These are phyloP conservation scores for Etheostoma cragini DNA, from an alignment of 2,113 vertebrate genomes.

Conservation along the genomic window DNA sequence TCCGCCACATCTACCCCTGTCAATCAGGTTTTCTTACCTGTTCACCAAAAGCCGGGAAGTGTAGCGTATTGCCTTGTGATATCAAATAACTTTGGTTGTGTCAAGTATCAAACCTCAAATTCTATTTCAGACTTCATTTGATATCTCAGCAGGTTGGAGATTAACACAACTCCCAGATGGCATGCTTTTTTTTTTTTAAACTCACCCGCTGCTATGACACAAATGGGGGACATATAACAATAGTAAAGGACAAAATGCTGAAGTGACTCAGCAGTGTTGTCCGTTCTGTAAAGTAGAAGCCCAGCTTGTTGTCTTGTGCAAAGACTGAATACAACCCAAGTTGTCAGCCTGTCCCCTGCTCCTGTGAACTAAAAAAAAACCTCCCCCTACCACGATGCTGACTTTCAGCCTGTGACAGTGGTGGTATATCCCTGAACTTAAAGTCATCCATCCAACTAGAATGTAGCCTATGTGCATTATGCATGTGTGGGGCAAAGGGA, in stretches of 20 bases:
- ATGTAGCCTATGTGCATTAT: slow-evolving; percentile 56
- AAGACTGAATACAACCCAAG: slow-evolving; percentile 30
- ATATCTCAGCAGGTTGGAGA: slow-evolving; percentile 35
- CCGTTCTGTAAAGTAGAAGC: not conserved
- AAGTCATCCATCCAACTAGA: slow-evolving; percentile 40
- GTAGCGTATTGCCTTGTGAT: not conserved
- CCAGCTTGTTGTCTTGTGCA: not conserved
- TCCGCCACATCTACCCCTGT: not conserved
- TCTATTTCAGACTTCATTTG: slow-evolving; percentile 39
- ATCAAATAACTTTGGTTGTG: not conserved
- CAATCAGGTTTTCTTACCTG: not conserved
- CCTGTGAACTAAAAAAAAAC: not conserved
- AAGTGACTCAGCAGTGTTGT: slow-evolving; percentile 10
- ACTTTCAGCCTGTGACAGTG: slow-evolving; percentile 38
- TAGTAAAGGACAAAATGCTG: slow-evolving; percentile 14
- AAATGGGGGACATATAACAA: slow-evolving; percentile 10
- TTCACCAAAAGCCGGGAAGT: not conserved
- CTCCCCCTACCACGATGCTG: slow-evolving; percentile 13
- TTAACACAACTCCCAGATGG: slow-evolving; percentile 24
- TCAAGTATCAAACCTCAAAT: slow-evolving; percentile 32
- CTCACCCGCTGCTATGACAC: not conserved
- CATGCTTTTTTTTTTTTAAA: slow-evolving; percentile 13
- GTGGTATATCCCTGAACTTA: slow-evolving; percentile 47
- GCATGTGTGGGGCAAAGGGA: slow-evolving; percentile 37
- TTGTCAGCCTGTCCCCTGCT: slow-evolving; percentile 43